phyloP scores from a whole-genome alignment of 2,888 invertebrate species.

The Rhamnusium bicolor region DNA sequence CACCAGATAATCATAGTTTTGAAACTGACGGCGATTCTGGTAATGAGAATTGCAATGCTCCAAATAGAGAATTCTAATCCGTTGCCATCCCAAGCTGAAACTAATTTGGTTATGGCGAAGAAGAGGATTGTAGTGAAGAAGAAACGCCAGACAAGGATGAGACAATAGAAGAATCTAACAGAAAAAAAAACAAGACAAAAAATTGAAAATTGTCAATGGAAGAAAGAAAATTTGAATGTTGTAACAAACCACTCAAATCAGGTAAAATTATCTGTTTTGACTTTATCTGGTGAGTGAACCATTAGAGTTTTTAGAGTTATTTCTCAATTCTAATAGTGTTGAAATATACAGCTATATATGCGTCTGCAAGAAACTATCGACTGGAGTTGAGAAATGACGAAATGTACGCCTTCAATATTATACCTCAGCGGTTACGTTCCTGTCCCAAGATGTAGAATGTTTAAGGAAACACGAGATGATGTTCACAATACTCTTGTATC shows the following conservation, averaged over 20 bases:
- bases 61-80: conserved; percentile 21
- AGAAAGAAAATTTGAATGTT: too few species aligned
- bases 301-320: too few species aligned
- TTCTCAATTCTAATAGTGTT: too few species aligned
- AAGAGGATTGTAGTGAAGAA: conserved; percentile 4
- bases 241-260: too few species aligned
- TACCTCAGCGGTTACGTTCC: conserved; percentile 3
- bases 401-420: conserved; percentile 2
- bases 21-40: conserved; percentile 33
- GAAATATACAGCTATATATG: conserved; percentile 6
- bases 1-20: conserved; percentile 19
- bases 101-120: conserved; percentile 1
- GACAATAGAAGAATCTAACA: too few species aligned
- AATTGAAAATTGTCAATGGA: too few species aligned
- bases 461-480: conserved; percentile 6
- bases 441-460: conserved; percentile 13
- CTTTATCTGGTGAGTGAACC: too few species aligned
- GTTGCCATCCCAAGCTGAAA: conserved; percentile 26
- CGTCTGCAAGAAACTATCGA: neutral
- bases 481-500: conserved; percentile 16
- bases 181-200: too few species aligned
- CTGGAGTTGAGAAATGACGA: conserved; percentile 6
- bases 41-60: conserved; percentile 30
- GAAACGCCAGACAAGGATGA: neutral
- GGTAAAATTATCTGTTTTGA: too few species aligned